Base-by-base conservation (phyloP, 2,113 vertebrate genomes). In the Triplophysa siluroides region DNA sequence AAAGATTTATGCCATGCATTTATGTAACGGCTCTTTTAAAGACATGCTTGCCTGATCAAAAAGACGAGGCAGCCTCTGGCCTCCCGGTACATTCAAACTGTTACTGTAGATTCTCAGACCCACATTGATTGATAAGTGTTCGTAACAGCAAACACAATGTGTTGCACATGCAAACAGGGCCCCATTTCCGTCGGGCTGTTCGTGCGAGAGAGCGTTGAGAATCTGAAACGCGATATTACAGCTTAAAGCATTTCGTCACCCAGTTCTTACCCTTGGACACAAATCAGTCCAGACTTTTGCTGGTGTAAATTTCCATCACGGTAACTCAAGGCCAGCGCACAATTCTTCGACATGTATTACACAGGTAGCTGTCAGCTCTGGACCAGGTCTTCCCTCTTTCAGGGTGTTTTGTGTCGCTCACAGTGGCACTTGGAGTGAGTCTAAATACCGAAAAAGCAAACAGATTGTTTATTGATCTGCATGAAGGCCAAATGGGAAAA, bases 371-470 rank as follows among this genome's bases (percentile, higher is more conserved):
- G 63, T 74, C 76, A 58, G 64, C 19, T 78, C 41, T 1, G 50
- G n/a, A 21, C 18, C 21, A 50, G 5, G 67, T 45, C 56, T 74
- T 60, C 75, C 71, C 68, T 83, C 77, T 84, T 78, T 78, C 65
- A 43, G 24, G 65, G 76, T 61, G 82, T 77, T 81, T 77, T 78
- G 54, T 78, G 45, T 58, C 76, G 67, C 79, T 76, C 72, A 81
- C 68, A 71, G 66, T 66, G 76, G 78, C 12, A 64, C 73, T 84
- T 77, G 65, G 70, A 58, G 76, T 84, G 83, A 85, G 79, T 79
- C 82, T 87, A 81, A 86, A 85, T 87, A 83, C 78, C 72, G 82
- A 85, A 87, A 88, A 83, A 82, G 80, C 83, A 84, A 88, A 88
- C 86, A 85, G 82, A 85, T 85, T 87, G 85, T 84, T 88, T 86